Conservation (phyloP, 2,888 invertebrate genomes). For the Didymodactylos carnosus region DNA sequence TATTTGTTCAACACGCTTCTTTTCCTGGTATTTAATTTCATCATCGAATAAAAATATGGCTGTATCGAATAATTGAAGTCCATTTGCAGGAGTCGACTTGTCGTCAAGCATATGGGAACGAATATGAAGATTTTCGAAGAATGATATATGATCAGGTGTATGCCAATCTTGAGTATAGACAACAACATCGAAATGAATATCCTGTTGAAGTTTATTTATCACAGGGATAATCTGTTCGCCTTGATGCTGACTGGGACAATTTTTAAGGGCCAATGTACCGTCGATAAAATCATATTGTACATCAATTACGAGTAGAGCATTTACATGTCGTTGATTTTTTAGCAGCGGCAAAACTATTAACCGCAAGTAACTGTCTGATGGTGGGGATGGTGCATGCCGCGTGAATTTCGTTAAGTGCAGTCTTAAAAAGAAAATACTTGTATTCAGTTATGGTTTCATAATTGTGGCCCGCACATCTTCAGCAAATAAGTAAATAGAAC, state of each 20-base stretch:
- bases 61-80: slow-evolving; percentile 38
- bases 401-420: no score
- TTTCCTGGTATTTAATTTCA: no score
- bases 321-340: background rate
- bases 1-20: slow-evolving; percentile 63
- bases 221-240: slow-evolving; percentile 57
- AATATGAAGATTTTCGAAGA: slow-evolving; percentile 62
- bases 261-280: slow-evolving; percentile 69
- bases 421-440: no score
- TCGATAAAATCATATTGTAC: slow-evolving; percentile 88
- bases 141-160: slow-evolving; percentile 80
- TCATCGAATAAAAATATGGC: slow-evolving; percentile 76
- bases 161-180: slow-evolving; percentile 95
- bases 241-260: slow-evolving; percentile 69
- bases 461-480: no score
- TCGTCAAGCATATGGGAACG: no score
- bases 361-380: no score
- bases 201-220: slow-evolving; percentile 52
- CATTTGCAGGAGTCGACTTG: no score
- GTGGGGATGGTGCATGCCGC: no score
- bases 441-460: no score
- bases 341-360: no score
- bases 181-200: slow-evolving; percentile 51
- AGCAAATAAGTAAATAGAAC: no score
- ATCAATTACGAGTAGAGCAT: slow-evolving; percentile 65